Conservation (phyloP, 2,888 invertebrate species). For the Ophioninae sp. region DNA sequence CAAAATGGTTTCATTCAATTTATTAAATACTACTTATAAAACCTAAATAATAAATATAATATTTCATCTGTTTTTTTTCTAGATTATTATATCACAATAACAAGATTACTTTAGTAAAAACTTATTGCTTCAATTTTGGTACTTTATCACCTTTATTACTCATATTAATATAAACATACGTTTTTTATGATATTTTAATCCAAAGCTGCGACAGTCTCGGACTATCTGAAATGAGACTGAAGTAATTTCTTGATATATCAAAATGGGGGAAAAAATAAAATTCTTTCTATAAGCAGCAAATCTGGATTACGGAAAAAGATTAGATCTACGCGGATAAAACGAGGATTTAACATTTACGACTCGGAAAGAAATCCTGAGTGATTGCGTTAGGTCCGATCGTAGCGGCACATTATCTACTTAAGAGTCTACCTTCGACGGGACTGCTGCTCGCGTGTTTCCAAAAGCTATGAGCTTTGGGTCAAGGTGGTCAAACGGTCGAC, state of each 20-base stretch:
- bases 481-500: constrained; percentile 38
- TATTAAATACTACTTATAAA: too few relatives aligned
- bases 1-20: too few relatives aligned
- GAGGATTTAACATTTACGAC: neutral
- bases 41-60: too few relatives aligned
- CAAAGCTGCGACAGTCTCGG: too few relatives aligned
- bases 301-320: neutral
- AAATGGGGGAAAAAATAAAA: neutral
- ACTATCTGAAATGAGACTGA: too few relatives aligned
- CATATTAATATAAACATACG: too few relatives aligned
- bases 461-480: constrained; percentile 18
- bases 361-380: constrained; percentile 2
- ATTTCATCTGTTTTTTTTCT: too few relatives aligned
- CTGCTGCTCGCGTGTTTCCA: neutral
- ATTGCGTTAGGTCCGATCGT: constrained; percentile 21
- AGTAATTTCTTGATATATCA: neutral
- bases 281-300: neutral
- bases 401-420: constrained; percentile 30
- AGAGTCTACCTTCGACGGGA: neutral
- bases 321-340: neutral
- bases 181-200: too few relatives aligned
- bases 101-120: too few relatives aligned
- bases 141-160: too few relatives aligned
- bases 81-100: too few relatives aligned
- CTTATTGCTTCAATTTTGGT: too few relatives aligned